Evolutionary conservation across 1,140 invertebrate genomes (phyloP), one percentile per base, ranked within the genome.

Genomic region (Cheumatopsyche charites): DNA sequence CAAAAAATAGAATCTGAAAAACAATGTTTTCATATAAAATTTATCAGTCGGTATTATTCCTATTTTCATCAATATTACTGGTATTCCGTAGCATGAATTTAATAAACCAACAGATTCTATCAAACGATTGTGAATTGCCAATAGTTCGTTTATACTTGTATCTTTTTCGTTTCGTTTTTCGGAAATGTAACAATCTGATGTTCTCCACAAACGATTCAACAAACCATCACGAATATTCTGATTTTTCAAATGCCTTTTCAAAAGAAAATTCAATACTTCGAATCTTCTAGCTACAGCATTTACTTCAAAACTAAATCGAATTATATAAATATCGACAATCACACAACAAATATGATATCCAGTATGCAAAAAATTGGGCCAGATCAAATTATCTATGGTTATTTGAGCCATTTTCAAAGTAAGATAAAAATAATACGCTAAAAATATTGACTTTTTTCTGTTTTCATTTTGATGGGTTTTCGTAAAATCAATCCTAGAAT

Each of bases 241-340:
- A 25, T 19, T 58, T 13, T 25, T 58, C 55, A 58, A 26, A 25
- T 25, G 11, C 9, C 21, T 17, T 58, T 58, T n/a, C 21, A 58
- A 58, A 25, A 11, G 23, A 25, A 5, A 13, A 58, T 58, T 58
- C 11, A 58, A 58, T 5, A 58, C 55, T 58, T 58, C 55, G 13
- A 25, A 58, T n/a, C 55, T 58, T 23, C 55, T 23, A 9, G 55
- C 19, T 19, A 58, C 55, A 4, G 13, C 21, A 58, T 58, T 26
- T 5, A 58, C 21, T 26, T 58, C 55, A 4, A 58, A 58, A 7
- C 23, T 58, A 12, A 58, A 58, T 58, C 55, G 23, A 7, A 58
- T 58, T 13, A 58, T 13, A 6, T 58, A 1, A 7, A 58, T 2
- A 23, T 58, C 55, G 1, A 58, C 3, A 21, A 26, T 25, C 2